Conservation (phyloP, 2,888 invertebrate genomes). For the Xestia ashworthii region DNA sequence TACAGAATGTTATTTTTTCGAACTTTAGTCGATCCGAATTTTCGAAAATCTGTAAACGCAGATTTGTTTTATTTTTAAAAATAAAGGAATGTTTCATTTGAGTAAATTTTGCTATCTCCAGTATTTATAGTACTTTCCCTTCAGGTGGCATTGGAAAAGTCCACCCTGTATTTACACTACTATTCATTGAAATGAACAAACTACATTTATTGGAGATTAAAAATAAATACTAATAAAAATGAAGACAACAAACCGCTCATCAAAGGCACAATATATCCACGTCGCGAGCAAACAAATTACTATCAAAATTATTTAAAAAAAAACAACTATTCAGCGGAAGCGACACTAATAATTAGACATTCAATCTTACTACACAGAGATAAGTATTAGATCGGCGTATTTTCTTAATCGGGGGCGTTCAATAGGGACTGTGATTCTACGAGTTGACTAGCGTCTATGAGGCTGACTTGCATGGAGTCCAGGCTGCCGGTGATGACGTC, state of each 20-base stretch:
- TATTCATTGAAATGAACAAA: constrained; percentile 20
- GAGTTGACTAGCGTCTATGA: constrained; percentile 91
- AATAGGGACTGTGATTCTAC: constrained; percentile 93
- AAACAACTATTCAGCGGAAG: constrained; percentile 41
- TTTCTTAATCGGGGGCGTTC: constrained; percentile 92
- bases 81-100: no score
- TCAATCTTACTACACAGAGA: constrained; percentile 37
- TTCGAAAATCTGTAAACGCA: no score
- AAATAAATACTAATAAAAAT: constrained; percentile 3
- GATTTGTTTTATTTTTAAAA: no score
- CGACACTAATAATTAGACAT: constrained; percentile 43
- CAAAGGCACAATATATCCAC: constrained; percentile 39
- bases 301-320: constrained; percentile 19
- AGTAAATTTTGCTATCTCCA: no score
- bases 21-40: no score
- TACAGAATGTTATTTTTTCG: no score
- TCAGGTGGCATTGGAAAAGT: no score
- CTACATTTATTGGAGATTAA: constrained; percentile 6
- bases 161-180: constrained; percentile 22
- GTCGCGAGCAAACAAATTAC: constrained; percentile 50
- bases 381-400: constrained; percentile 41
- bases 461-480: constrained; percentile 90
- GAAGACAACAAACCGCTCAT: constrained; percentile 39
- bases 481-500: constrained; percentile 68
- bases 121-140: no score